Percentiles rank a stretch among this genome's conserved stretches.
phyloP scores from a whole-genome alignment of 1,140 invertebrate species.

The Drosophila guanche region DNA sequence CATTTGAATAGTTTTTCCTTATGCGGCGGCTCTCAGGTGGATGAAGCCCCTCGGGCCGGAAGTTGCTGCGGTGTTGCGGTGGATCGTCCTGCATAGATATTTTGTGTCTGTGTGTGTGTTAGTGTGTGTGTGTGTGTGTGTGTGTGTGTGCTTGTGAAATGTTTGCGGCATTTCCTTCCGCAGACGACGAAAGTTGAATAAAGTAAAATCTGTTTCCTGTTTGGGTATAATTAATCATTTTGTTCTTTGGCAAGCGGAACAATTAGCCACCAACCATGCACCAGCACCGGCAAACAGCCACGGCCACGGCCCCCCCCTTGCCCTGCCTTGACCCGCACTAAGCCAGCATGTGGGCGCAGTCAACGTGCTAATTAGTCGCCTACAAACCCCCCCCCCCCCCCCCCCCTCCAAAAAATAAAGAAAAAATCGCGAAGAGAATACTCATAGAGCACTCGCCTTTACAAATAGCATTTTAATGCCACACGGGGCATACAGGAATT shows the following conservation, averaged over 20 bases:
- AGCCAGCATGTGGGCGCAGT: conserved; percentile 65
- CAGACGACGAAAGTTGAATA: conserved; percentile 73
- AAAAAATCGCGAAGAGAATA: conserved; percentile 17
- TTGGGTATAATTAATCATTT: conserved; percentile 81
- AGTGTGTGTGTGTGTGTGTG: conserved; percentile 69
- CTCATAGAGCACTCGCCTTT: conserved; percentile 14
- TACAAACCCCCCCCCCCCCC: background rate
- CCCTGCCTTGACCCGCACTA: background rate
- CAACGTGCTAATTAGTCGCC: conserved; percentile 72
- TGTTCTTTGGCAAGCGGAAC: conserved; percentile 71
- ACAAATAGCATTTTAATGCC: conserved; percentile 72
- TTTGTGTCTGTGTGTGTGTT: conserved; percentile 40
- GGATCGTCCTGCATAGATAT: conserved; percentile 1
- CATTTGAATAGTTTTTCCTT: conserved; percentile 66
- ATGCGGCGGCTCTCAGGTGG: conserved; percentile 27
- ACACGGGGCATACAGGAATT: conserved; percentile 44
- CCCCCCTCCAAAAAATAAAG: no score
- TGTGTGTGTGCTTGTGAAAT: conserved; percentile 71
- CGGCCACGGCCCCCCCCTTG: background rate
- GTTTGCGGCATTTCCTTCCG: conserved; percentile 79
- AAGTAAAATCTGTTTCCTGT: conserved; percentile 82
- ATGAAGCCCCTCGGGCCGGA: conserved; percentile 48
- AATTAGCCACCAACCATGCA: conserved; percentile 57
- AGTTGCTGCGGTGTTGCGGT: conserved; percentile 45
- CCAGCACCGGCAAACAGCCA: background rate